Evolutionary conservation across 2,888 invertebrate species (phyloP).

Genomic region (Cantharis lateralis): DNA sequence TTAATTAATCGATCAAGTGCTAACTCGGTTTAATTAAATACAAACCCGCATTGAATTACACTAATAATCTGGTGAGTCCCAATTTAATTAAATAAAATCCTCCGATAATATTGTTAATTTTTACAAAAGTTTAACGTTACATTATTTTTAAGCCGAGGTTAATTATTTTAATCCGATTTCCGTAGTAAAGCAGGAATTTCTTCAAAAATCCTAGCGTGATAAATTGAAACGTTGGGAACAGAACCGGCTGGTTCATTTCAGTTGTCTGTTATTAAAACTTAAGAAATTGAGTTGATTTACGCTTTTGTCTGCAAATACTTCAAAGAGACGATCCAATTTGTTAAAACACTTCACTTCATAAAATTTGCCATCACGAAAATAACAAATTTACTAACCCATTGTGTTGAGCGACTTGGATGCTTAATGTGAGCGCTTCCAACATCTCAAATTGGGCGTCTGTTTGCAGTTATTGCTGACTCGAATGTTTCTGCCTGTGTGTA

Average conservation of each 20-base stretch:
- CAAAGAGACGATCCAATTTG: conserved; percentile 39
- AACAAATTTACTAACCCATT: conserved; percentile 27
- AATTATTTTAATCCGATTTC: no score
- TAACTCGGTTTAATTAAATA: neutral
- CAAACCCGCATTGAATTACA: neutral
- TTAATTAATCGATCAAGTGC: neutral
- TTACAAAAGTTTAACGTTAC: no score
- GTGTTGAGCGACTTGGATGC: conserved; percentile 25
- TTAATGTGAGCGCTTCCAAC: conserved; percentile 11
- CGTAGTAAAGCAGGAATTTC: no score
- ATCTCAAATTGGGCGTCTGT: conserved; percentile 48
- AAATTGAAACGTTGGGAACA: no score
- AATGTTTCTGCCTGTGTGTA: conserved; percentile 83
- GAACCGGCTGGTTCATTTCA: neutral
- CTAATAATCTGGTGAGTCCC: neutral
- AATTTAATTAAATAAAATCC: neutral
- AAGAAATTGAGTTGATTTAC: neutral
- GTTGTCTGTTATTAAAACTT: neutral
- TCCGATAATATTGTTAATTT: no score
- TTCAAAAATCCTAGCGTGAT: no score
- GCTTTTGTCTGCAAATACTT: conserved; percentile 31
- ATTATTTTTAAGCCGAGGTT: no score
- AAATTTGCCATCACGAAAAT: conserved; percentile 12
- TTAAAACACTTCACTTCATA: conserved; percentile 12
- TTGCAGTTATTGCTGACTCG: conserved; percentile 91